A percentile compares a stretch with the other conserved stretches of the same genome.
These are phyloP conservation scores for Cybosia mesomella DNA, from an alignment of 2,888 invertebrate species.

Conservation along the genomic window DNA sequence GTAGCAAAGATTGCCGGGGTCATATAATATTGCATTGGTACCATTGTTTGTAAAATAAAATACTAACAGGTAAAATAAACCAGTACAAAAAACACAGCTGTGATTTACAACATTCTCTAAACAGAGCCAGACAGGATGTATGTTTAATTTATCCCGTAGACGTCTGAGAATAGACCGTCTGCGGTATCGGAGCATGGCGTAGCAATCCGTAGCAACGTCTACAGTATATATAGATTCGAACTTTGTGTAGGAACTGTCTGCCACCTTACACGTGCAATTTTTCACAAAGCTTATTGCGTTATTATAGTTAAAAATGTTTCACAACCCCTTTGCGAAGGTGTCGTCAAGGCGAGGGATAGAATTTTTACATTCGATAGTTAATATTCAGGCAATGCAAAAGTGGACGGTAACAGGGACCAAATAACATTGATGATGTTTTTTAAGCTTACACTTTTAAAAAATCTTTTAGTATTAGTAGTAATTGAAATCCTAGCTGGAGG, in stretches of 20 bases:
- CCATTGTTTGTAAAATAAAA: too few species aligned
- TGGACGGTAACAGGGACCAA: too few species aligned
- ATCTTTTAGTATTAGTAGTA: too few species aligned
- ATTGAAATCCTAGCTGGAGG: too few species aligned
- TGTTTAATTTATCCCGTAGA: slow-evolving; percentile 13
- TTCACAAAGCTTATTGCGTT: not conserved
- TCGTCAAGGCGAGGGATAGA: not conserved
- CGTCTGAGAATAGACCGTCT: slow-evolving; percentile 9
- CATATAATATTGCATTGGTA: too few species aligned
- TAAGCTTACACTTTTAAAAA: too few species aligned
- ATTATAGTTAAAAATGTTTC: not conserved
- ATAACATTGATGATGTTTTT: too few species aligned
- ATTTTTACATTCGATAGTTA: not conserved
- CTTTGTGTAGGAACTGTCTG: not conserved
- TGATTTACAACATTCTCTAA: not conserved
- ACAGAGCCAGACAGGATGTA: slow-evolving; percentile 1
- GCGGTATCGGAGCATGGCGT: not conserved
- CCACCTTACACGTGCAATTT: not conserved
- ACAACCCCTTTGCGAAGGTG: not conserved
- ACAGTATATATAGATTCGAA: not conserved
- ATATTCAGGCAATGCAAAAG: not conserved
- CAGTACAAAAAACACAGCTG: too few species aligned
- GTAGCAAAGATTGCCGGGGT: too few species aligned
- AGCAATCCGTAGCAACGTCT: not conserved
- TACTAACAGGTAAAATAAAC: too few species aligned